These are phyloP conservation scores for Dorcus parallelipipedus DNA, from an alignment of 2,888 invertebrate genomes.

Conservation along the genomic window DNA sequence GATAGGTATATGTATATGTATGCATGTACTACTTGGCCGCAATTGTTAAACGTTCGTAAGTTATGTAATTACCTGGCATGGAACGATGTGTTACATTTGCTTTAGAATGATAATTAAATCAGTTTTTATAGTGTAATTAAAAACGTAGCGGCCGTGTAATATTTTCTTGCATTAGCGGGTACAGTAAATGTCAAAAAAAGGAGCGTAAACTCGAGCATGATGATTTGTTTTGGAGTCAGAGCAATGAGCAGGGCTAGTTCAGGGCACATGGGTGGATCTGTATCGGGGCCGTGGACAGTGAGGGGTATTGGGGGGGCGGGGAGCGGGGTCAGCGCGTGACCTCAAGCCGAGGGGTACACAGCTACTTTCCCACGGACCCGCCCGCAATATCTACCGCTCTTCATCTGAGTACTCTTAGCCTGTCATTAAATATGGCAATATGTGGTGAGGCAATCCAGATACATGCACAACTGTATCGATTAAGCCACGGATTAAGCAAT, in stretches of 20 bases:
- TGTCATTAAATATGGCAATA: conserved; percentile 53
- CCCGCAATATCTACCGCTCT: conserved; percentile 52
- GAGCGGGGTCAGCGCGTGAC: conserved; percentile 50
- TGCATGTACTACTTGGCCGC: not conserved
- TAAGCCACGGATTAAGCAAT: conserved; percentile 34
- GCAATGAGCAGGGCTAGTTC: conserved; percentile 12
- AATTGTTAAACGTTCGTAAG: not conserved
- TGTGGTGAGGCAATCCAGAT: conserved; percentile 45
- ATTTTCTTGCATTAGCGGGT: not conserved
- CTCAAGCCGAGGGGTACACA: conserved; percentile 52
- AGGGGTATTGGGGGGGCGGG: conserved; percentile 31
- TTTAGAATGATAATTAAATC: not conserved
- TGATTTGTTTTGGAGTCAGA: conserved; percentile 8
- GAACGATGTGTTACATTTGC: conserved; percentile 1
- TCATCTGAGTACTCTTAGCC: conserved; percentile 47
- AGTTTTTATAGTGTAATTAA: conserved; percentile 1
- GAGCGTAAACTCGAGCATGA: conserved; percentile 2
- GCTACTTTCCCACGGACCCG: conserved; percentile 53
- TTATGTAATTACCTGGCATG: conserved; percentile 1
- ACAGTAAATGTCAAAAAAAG: not conserved
- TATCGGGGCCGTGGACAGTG: conserved; percentile 40
- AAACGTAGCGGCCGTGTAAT: not conserved
- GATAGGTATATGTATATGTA: not conserved
- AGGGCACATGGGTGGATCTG: conserved; percentile 42
- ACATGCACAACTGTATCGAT: conserved; percentile 44